A percentile compares a stretch with the other conserved stretches of the same genome.
These are phyloP conservation scores for Lepidurus arcticus DNA, from an alignment of 1,140 invertebrate genomes.

Conservation along the genomic window DNA sequence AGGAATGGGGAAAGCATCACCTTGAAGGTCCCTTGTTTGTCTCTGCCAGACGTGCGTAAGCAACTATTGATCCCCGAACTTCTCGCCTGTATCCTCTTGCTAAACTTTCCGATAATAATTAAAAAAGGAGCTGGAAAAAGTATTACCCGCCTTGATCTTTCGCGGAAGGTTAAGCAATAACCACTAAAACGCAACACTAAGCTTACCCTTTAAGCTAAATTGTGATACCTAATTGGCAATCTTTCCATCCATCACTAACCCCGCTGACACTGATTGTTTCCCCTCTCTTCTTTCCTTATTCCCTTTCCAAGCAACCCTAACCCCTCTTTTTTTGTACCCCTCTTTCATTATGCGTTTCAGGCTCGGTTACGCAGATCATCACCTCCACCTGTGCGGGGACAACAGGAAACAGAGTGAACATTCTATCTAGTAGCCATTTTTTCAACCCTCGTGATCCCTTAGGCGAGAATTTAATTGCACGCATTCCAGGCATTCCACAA, in stretches of 20 bases:
- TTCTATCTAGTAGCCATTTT: too few relatives aligned
- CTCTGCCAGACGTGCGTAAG: conserved; percentile 11
- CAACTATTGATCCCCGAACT: neutral
- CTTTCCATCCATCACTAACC: conserved; percentile 3
- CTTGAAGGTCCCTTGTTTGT: neutral
- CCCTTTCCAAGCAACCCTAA: neutral
- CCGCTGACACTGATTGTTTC: neutral
- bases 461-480: conserved; percentile 4
- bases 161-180: neutral
- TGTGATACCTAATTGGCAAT: neutral
- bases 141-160: neutral
- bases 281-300: neutral
- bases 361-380: conserved; percentile 17
- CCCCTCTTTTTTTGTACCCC: neutral
- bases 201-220: neutral
- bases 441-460: neutral
- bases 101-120: too few relatives aligned
- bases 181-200: neutral
- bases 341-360: neutral
- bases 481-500: neutral
- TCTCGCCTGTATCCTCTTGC: neutral
- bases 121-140: too few relatives aligned
- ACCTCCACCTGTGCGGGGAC: neutral
- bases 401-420: too few relatives aligned
- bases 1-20: too few relatives aligned